Evolutionary conservation across 2,797 vertebrate genomes (phyloP), one percentile per base, ranked within the genome.

Genomic region (Hoplostethus atlanticus): DNA sequence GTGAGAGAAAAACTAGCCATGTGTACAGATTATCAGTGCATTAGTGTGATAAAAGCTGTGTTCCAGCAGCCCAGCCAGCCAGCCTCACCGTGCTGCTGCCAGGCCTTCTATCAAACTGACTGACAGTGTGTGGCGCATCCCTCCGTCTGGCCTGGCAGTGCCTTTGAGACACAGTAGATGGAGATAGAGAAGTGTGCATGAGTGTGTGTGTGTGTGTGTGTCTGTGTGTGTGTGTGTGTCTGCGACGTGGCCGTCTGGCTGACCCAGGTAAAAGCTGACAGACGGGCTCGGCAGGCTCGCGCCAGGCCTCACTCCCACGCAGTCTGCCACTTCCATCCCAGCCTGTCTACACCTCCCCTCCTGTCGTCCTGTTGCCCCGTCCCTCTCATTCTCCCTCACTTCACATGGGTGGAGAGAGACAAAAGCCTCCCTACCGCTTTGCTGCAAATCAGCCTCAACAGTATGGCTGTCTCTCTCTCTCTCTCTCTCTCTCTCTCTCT

Each of bases 1-100:
- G 73, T 66, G 66, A 66, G 73, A 76, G 71, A 76, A 80, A 81
- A 71, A 25, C 61, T 9, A 57, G 70, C 77, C 73, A 55, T 81
- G 82, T 84, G 79, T 83, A 79, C 79, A 86, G 87, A 90, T 86
- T 83, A 89, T 84, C 85, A 64, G 82, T 70, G 84, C 85, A 85
- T 89, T 73, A 88, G 79, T 71, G 77, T 76, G 79, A 87, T 88
- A 85, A 85, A 87, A 88, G 79, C 82, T 77, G 80, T 80, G 79
- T 80, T 84, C 54, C 58, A 62, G 76, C 73, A 76, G 73, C 84
- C 42, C 77, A 64, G 64, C 69, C 71, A 74, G 51, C 42, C 79
- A 79, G 86, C 65, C 50, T 65, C 64, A 2, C 50, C 4, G 63
- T 46, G 63, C 77, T 31, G 73, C 79, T 86, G 86, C 87, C 87